phyloP scores from a whole-genome alignment of 2,888 invertebrate genomes.

The Lepeophtheirus nordmannii region DNA sequence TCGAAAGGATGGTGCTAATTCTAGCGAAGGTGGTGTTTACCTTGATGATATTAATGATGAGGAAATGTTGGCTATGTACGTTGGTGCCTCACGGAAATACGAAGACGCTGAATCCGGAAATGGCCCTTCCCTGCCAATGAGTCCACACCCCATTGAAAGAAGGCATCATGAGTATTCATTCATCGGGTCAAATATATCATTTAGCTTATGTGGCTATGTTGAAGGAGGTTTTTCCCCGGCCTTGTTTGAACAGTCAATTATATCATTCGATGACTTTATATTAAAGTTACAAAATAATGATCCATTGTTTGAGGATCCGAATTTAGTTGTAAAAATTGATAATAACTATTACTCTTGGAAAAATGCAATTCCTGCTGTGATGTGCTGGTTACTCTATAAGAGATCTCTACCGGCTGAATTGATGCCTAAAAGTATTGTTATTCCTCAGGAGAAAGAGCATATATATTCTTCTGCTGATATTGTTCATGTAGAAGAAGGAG shows the following conservation, averaged over 20 bases:
- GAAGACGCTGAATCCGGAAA: constrained; percentile 92
- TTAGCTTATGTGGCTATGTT: constrained; percentile 61
- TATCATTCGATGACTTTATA: constrained; percentile 45
- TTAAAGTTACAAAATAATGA: constrained; percentile 42
- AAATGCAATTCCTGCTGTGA: constrained; percentile 73
- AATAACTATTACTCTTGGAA: constrained; percentile 81
- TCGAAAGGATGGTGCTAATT: constrained; percentile 9
- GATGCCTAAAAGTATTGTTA: constrained; percentile 3
- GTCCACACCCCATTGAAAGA: constrained; percentile 56
- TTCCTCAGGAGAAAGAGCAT: not conserved
- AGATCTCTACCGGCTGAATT: constrained; percentile 22
- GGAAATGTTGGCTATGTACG: constrained; percentile 73
- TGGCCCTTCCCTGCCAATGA: constrained; percentile 84
- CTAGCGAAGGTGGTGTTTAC: constrained; percentile 58
- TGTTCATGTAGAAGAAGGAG: too few relatives aligned
- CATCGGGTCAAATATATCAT: constrained; percentile 38
- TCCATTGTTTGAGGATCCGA: constrained; percentile 55
- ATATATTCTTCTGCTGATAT: too few relatives aligned
- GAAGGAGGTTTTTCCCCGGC: constrained; percentile 36
- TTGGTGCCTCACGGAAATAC: constrained; percentile 40
- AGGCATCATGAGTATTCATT: constrained; percentile 35
- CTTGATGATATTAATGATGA: constrained; percentile 84
- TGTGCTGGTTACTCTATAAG: constrained; percentile 52
- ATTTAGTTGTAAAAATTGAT: constrained; percentile 67
- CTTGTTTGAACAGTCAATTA: constrained; percentile 45